Evolutionary conservation across 1,140 invertebrate genomes (phyloP), one percentile per base, ranked within the genome.

Genomic region (Coptotermes formosanus): DNA sequence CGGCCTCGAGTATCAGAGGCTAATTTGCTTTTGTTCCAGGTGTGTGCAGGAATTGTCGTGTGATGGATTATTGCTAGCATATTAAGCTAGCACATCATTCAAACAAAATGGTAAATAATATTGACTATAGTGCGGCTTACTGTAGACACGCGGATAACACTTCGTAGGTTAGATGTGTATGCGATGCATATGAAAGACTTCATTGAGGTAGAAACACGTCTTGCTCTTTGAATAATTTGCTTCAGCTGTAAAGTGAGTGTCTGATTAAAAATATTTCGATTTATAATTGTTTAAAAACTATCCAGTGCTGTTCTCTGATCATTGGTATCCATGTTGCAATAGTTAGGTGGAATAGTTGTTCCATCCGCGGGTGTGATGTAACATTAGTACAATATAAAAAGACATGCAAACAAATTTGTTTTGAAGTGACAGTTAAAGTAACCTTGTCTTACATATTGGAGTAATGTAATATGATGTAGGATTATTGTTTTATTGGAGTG

Each of bases 11-110:
- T 75, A 30, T 55, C 64, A 75, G 64, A 75, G 64, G 64, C 64
- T 75, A 75, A 75, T 75, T 75, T 75, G 64, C 64, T 75, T 75
- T 75, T 75, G 64, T 75, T 75, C 64, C 64, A 30, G n/a, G 25
- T n/a, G 64, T 75, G 25, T n/a, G 64, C n/a, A 30, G n/a, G 64
- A 75, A 30, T 75, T n/a, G n/a, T 75, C n/a, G 64, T 75, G 25
- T 75, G n/a, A 75, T 75, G 64, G 64, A 75, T 75, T 75, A 30
- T 75, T 75, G 64, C 64, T 75, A 75, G 64, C 25, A 30, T 9
- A 75, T 75, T 75, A n/a, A 8, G 64, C 64, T 75, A 75, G 64
- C 64, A 75, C 25, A 75, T 75, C 14, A 30, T 75, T 75, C 2
- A 75, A 69, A 75, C 19, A 75, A 75, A 75, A 75, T 75, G 64